A percentile compares a stretch with the other conserved stretches of the same genome.
phyloP scores from a whole-genome alignment of 2,888 invertebrate species.

The Pandemis heparana region DNA sequence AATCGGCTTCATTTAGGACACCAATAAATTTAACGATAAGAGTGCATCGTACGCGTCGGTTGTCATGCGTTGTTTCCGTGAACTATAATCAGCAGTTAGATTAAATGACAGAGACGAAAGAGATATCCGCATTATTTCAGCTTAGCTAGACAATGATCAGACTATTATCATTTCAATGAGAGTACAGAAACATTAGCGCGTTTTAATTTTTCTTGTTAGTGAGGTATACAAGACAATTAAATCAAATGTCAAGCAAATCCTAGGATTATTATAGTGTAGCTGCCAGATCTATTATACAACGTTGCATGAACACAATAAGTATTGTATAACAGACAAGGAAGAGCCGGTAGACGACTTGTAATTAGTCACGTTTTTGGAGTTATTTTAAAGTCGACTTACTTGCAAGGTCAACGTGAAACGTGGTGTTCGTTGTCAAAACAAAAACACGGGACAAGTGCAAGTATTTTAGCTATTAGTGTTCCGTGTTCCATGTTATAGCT shows the following conservation, averaged over 20 bases:
- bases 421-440: conserved; percentile 18
- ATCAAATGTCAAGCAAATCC: neutral
- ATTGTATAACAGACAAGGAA: conserved; percentile 16
- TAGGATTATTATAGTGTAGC: neutral
- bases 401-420: conserved; percentile 23
- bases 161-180: neutral
- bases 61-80: conserved; percentile 32
- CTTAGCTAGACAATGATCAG: neutral
- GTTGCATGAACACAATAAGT: conserved; percentile 22
- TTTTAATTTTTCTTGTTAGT: neutral
- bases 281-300: conserved; percentile 27
- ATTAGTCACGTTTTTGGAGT: conserved; percentile 41
- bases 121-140: conserved; percentile 18
- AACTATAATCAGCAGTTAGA: conserved; percentile 29
- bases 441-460: conserved; percentile 1
- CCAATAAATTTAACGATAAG: conserved; percentile 38
- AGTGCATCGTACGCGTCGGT: conserved; percentile 24
- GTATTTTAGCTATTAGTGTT: neutral
- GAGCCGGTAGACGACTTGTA: conserved; percentile 14
- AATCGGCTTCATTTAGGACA: conserved; percentile 44
- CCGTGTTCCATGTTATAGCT: neutral
- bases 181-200: neutral
- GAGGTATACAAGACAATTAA: neutral
- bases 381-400: conserved; percentile 31
- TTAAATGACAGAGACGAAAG: conserved; percentile 5